Base-by-base conservation (phyloP, 2,797 vertebrate species). In the Simalia tracyae region DNA sequence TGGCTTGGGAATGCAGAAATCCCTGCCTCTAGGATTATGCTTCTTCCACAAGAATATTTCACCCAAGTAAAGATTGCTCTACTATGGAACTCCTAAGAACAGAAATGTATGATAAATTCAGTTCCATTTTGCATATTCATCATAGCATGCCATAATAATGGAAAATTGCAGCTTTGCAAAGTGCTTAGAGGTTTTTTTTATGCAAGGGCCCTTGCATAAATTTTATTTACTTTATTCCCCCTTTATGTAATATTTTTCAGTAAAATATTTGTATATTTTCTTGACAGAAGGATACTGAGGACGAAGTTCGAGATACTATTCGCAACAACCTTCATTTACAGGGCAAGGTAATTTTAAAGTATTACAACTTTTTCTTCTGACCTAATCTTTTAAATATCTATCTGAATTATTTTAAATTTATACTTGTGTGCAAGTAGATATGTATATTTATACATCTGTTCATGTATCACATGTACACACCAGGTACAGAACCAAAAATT, bases 281-380 rank as follows among this genome's bases (percentile, higher is more conserved):
- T 96, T 96, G 93, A 97, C 98, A 99, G 99, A 99, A 99, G 98
- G 99, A 99, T 95, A 99, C 99, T 0, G 99, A 99, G 96, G 98
- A 98, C 59, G 99, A 99, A 97, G 99, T 99, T n/a, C 97, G 98
- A 94, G 98, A 99, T 94, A 97, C 97, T 93, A 98, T 99, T 90
- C 98, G 97, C 90, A 99, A 97, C 96, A 99, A 99, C 95, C 98
- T 99, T 90, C 98, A 99, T 89, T 98, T 99, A 88, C 99, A 99
- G 96, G 98, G 98, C 94, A 99, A 99, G 98, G 99, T 99, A 98
- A 97, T 94, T 63, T 93, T 63, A 6, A 88, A 72, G 9, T 5
- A 81, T 31, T 93, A 91, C 57, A 90, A 93, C 54, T 11, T 66
- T 87, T 93, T 89, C 89, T 90, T 50, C 57, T 66, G 86, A 1